Conservation (phyloP, 2,113 vertebrate genomes). For the Egretta garzetta region DNA sequence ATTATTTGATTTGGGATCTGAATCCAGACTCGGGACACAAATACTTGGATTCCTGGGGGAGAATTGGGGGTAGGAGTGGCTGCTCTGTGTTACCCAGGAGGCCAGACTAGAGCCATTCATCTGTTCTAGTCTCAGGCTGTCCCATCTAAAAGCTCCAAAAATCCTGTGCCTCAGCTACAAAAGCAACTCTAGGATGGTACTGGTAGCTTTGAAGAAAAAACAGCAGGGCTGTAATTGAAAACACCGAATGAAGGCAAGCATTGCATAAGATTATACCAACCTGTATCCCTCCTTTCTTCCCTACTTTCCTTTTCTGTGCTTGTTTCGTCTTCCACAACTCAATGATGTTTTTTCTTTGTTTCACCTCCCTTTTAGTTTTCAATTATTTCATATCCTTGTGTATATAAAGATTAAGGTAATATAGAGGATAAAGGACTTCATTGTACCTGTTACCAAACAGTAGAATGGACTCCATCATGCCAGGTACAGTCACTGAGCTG, state of each 20-base stretch:
- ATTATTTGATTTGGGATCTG: neutral
- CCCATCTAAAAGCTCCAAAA: neutral
- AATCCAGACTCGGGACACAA: neutral
- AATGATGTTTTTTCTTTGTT: neutral
- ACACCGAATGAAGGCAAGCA: neutral
- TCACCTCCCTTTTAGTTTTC: neutral
- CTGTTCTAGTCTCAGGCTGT: neutral
- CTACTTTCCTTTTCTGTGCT: neutral
- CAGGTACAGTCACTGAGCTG: neutral
- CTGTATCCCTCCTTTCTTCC: neutral
- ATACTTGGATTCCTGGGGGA: neutral
- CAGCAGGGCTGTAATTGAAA: neutral
- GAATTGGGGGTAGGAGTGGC: too few species aligned
- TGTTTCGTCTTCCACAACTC: neutral
- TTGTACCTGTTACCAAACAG: rapidly evolving
- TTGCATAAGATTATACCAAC: neutral
- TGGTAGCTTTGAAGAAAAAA: neutral
- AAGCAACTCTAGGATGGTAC: neutral
- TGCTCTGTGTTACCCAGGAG: neutral
- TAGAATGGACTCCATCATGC: neutral
- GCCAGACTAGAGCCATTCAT: neutral
- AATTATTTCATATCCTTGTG: neutral
- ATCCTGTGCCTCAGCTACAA: neutral
- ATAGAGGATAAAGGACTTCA: neutral
- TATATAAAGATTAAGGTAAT: neutral